phyloP scores from a whole-genome alignment of 2,797 vertebrate genomes.

The Menidia menidia region DNA sequence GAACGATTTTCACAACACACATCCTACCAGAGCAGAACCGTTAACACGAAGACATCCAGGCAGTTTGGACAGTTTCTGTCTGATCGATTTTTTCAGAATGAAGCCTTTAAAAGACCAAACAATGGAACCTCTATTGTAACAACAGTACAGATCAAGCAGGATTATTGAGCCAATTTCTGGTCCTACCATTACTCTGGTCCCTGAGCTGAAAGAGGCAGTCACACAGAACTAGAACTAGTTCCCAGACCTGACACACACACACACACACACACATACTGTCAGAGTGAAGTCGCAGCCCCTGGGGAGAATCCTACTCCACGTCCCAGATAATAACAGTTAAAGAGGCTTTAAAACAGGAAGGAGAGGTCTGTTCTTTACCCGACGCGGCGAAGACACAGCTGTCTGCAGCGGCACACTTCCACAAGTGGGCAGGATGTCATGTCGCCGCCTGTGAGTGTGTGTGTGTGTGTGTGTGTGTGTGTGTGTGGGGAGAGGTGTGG shows the following conservation, averaged over 20 bases:
- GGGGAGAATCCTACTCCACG: neutral
- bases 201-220: neutral
- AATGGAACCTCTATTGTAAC: neutral
- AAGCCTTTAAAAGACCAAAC: neutral
- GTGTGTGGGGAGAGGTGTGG: conserved; percentile 35
- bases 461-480: conserved; percentile 48
- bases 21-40: neutral
- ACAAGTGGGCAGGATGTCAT: conserved; percentile 69
- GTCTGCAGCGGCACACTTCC: conserved; percentile 46
- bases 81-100: neutral
- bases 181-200: neutral
- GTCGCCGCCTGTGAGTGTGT: conserved; percentile 40
- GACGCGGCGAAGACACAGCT: conserved; percentile 47
- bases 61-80: too few relatives aligned
- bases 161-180: neutral
- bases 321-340: neutral
- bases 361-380: conserved; percentile 59
- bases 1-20: neutral
- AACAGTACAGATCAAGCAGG: neutral
- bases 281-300: neutral
- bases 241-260: conserved; percentile 12
- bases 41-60: neutral
- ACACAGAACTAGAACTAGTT: conserved; percentile 29
- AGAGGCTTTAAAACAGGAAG: conserved; percentile 39
- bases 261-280: neutral